Percentiles rank a stretch among this genome's conserved stretches.
Conservation (phyloP, 2,797 vertebrate genomes). For the Helarctos malayanus region DNA sequence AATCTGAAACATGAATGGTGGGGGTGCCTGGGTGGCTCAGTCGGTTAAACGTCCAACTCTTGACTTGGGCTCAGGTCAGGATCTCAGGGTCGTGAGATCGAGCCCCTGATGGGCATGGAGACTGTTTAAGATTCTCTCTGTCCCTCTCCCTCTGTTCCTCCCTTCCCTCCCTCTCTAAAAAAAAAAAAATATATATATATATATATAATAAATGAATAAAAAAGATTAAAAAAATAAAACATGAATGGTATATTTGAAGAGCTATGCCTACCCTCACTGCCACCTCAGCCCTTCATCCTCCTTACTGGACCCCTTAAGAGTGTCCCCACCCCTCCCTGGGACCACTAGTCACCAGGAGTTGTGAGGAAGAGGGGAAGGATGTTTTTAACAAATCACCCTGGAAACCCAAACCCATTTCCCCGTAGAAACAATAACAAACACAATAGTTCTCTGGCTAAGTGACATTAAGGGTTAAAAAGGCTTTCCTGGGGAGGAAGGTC, state of each 20-base stretch:
- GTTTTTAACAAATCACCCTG: constrained; percentile 62
- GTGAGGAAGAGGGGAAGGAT: constrained; percentile 29
- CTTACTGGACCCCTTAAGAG: background rate
- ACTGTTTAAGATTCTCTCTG: background rate
- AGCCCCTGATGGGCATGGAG: background rate
- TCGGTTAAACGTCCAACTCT: background rate
- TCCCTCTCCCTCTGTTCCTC: background rate
- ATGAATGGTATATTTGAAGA: constrained; percentile 16
- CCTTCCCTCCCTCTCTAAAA: background rate
- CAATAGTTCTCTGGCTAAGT: constrained; percentile 41
- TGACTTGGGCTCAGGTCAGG: background rate
- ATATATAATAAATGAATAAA: background rate
- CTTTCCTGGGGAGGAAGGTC: constrained; percentile 72
- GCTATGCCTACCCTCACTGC: background rate
- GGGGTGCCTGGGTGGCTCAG: background rate
- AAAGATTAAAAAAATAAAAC: background rate
- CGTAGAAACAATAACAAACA: constrained; percentile 66
- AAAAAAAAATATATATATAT: too few relatives aligned
- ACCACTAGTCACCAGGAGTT: background rate
- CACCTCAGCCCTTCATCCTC: background rate
- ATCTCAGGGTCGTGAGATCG: background rate
- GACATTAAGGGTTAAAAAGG: constrained; percentile 69
- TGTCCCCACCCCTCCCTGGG: background rate
- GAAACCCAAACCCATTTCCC: constrained; percentile 66
- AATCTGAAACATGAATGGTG: background rate